A percentile compares a stretch with the other conserved stretches of the same genome.
phyloP scores from a whole-genome alignment of 1,140 invertebrate genomes.

The Pinna nobilis region DNA sequence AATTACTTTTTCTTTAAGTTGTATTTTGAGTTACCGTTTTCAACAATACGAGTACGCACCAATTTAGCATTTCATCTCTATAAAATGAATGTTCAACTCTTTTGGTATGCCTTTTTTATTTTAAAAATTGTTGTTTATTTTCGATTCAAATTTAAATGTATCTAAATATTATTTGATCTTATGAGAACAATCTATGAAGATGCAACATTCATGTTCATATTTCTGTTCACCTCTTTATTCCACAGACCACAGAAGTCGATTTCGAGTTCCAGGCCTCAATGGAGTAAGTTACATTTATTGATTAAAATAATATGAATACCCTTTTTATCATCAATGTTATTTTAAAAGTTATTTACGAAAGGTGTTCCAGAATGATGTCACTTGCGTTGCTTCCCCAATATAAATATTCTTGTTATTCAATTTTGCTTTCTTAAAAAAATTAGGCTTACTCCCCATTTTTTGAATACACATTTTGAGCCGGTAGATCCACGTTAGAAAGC shows the following conservation, averaged over 20 bases:
- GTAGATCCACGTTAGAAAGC: too few species aligned
- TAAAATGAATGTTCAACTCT: not conserved
- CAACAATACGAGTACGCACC: too few species aligned
- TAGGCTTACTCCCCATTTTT: too few species aligned
- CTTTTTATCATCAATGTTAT: not conserved
- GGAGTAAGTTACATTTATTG: constrained; percentile 60
- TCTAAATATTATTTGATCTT: too few species aligned
- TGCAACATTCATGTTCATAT: not conserved
- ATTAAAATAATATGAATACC: not conserved
- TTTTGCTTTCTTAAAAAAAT: too few species aligned
- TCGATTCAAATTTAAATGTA: too few species aligned
- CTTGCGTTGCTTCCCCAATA: too few species aligned
- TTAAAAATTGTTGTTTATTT: not conserved
- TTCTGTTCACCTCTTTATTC: constrained; percentile 5
- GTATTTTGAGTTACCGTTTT: too few species aligned
- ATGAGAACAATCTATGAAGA: too few species aligned
- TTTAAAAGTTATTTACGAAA: not conserved
- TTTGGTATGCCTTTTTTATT: not conserved
- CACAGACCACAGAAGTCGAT: constrained; percentile 61
- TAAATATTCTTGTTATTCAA: too few species aligned
- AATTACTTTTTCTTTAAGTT: not conserved
- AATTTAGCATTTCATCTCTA: constrained; percentile 3
- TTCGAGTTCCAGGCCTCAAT: constrained; percentile 56
- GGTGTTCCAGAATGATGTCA: too few species aligned
- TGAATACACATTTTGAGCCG: too few species aligned